Percentiles rank a stretch among this genome's conserved stretches.
phyloP scores from a whole-genome alignment of 64 coral and sea anemone species.

The Dendronephthya gigantea region DNA sequence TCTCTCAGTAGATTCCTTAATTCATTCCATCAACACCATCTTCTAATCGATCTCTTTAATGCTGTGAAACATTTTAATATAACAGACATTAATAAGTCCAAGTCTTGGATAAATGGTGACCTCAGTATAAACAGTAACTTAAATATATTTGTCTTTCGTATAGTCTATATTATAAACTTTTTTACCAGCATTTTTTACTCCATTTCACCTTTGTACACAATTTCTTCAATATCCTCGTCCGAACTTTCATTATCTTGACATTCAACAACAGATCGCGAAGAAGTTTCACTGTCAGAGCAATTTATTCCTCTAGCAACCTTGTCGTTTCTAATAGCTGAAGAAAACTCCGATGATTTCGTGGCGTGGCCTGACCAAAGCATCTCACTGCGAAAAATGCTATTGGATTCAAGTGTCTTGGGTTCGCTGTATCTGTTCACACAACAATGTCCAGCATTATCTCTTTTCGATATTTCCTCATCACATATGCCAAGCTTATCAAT shows the following conservation, averaged over 20 bases:
- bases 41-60: too few relatives aligned
- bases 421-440: not conserved
- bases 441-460: not conserved
- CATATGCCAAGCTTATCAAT: not conserved
- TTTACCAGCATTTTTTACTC: not conserved
- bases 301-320: not conserved
- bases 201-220: not conserved
- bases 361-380: not conserved
- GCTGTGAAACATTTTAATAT: too few relatives aligned
- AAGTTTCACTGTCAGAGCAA: not conserved
- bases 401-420: not conserved
- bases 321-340: not conserved
- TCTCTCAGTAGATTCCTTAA: too few relatives aligned
- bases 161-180: not conserved
- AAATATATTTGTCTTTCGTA: too few relatives aligned
- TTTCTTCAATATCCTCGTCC: not conserved
- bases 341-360: not conserved
- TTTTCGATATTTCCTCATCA: not conserved
- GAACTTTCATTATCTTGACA: not conserved
- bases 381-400: not conserved
- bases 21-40: too few relatives aligned
- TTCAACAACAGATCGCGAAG: not conserved
- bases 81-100: too few relatives aligned
- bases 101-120: too few relatives aligned
- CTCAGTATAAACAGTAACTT: too few relatives aligned